These are phyloP conservation scores for Paramormyrops kingsleyae DNA, from an alignment of 2,113 vertebrate species.

Conservation along the genomic window DNA sequence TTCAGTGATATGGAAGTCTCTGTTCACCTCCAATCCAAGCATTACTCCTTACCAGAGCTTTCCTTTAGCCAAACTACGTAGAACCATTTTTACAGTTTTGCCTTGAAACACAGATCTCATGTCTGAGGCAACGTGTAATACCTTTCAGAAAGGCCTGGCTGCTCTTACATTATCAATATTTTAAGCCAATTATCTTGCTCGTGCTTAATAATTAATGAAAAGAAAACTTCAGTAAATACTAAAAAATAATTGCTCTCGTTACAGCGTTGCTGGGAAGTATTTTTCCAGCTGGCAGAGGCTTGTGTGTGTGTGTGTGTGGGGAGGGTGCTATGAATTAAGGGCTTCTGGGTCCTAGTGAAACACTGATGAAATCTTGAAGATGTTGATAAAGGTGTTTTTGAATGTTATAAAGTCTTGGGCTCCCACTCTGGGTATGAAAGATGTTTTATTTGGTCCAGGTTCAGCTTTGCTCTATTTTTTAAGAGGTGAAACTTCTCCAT, in stretches of 20 bases:
- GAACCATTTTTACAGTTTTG: background rate
- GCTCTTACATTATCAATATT: background rate
- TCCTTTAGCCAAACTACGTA: background rate
- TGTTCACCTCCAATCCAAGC: background rate
- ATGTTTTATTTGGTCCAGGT: constrained; percentile 39
- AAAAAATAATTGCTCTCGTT: background rate
- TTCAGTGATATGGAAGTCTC: background rate
- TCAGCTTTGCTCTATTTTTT: constrained; percentile 24
- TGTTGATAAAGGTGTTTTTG: constrained; percentile 28
- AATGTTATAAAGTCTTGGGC: background rate
- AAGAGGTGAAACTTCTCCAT: constrained; percentile 30
- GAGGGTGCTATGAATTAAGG: constrained; percentile 30
- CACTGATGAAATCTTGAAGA: constrained; percentile 29
- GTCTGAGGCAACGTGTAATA: background rate
- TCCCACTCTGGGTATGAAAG: constrained; percentile 28
- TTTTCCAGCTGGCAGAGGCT: background rate
- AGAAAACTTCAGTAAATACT: background rate
- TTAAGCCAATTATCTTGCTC: background rate
- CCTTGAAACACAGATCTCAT: background rate
- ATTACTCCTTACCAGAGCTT: background rate
- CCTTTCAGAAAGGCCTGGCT: background rate
- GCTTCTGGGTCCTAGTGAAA: constrained; percentile 38
- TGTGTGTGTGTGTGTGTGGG: background rate
- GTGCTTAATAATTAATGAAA: background rate
- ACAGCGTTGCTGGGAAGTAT: background rate